Evolutionary conservation across 2,888 invertebrate genomes (phyloP), one percentile per base, ranked within the genome.

Genomic region (Tethea ocularis): DNA sequence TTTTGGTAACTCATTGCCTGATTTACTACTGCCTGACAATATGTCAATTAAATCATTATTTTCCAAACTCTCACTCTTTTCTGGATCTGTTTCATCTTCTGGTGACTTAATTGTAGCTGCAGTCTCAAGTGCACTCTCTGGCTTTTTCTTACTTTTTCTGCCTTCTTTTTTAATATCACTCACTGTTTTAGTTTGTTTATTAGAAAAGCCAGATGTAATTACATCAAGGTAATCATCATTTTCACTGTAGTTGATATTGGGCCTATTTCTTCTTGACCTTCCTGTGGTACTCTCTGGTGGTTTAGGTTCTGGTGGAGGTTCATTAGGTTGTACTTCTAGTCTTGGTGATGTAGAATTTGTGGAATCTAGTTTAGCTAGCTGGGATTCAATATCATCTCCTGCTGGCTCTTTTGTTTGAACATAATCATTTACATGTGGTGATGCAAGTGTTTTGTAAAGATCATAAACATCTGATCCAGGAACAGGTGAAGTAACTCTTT

Each of bases 201-300:
- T 77, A 66, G 83, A 68, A 79, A 86, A 78, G 78, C 84, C 68
- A 81, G 93, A 68, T 82, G 94, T 84, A 78, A 94, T 61, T 62
- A 83, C 83, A 84, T 93, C 84, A 80, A 94, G 72, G 84, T 93
- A 84, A 86, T 94, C 84, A 90, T 94, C 90, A 88, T 93, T 89
- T 91, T 94, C 88, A 92, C 93, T 87, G 89, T 95, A 93, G 74
- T 93, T 93, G 59, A 93, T 86, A 74, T 92, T 93, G 60, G 89
- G 87, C 63, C 93, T 86, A 72, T 93, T 91, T 65, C 93, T 84
- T 70, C 93, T 83, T 22, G 93, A 86, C 71, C 93, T 83, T 11
- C 93, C 93, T 51, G 76, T 59, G 10, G 73, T 58, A 26, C 62
- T 78, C 73, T 93, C 93, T 73, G 89, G 87, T 17, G 89, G 89